Evolutionary conservation across 2,113 vertebrate species (phyloP), one percentile per base, ranked within the genome.

Genomic region (Mola mola): DNA sequence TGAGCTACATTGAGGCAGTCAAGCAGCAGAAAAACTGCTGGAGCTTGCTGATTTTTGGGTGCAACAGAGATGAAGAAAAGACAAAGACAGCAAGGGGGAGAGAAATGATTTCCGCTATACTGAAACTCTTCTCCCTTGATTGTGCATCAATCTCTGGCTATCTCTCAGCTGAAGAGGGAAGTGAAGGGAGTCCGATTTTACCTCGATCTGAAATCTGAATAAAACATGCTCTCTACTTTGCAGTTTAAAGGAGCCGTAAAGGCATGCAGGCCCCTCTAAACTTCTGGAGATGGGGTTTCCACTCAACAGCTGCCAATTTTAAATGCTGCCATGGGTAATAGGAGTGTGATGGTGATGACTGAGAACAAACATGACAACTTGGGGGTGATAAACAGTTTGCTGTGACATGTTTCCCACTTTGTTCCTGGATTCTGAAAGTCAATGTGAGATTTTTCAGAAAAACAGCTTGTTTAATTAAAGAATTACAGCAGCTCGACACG

Each of bases 131-230:
- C 47, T 72, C 57, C 55, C 84, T 76, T 84, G 83, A 88, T 77
- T 80, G 78, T 84, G 70, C 83, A 90, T 89, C 87, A 87, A 82
- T 88, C 66, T 74, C 47, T 66, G 62, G 76, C 79, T 84, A 82
- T 84, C 79, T 85, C 80, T 60, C 64, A 51, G 76, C 71, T 63
- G 67, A 83, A 89, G 86, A 87, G 72, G 81, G 78, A 83, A 68
- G 75, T 51, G 64, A 79, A 78, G 67, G 69, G 66, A 71, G 65
- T 72, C 60, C 8, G 70, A 84, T 83, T 87, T 72, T 52, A 78
- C 67, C 77, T 77, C 75, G 49, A 61, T 78, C 72, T 79, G 62
- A 81, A 83, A 86, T 80, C 78, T 87, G 82, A 89, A 88, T 86
- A 85, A 87, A 86, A 82, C 78, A 78, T 83, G 75, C 56, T 76